These are phyloP conservation scores for Carassius gibelio DNA, from an alignment of 2,113 vertebrate genomes.

Conservation along the genomic window DNA sequence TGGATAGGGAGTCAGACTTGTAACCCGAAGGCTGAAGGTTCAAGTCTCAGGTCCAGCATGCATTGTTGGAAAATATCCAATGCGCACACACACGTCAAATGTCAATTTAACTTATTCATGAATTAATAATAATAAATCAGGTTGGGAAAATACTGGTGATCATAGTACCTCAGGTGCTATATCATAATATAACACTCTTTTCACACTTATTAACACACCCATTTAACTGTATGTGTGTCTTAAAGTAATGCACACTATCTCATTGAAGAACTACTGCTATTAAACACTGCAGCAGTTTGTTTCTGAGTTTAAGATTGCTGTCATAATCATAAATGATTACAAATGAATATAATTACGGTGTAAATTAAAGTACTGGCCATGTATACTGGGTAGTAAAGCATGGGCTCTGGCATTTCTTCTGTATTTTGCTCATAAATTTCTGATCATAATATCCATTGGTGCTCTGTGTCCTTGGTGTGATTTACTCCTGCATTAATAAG, in stretches of 20 bases:
- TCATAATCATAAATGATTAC: background rate
- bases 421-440: too few species aligned
- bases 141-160: background rate
- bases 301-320: background rate
- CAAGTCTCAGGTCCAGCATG: too few species aligned
- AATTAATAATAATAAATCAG: background rate
- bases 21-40: too few species aligned
- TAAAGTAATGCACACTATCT: background rate
- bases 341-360: background rate
- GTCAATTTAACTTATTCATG: too few species aligned
- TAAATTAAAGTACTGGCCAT: constrained; percentile 4
- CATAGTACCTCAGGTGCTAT: background rate
- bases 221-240: background rate
- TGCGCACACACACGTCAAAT: background rate
- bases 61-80: too few species aligned
- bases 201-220: background rate
- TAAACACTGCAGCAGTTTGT: background rate
- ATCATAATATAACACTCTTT: background rate
- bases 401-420: too few species aligned
- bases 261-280: background rate
- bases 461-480: too few species aligned
- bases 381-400: too few species aligned
- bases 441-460: too few species aligned
- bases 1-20: too few species aligned
- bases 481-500: constrained; percentile 72